A percentile compares a stretch with the other conserved stretches of the same genome.
Evolutionary conservation across 2,797 vertebrate genomes (phyloP).

Genomic region (Tokudaia muenninki): DNA sequence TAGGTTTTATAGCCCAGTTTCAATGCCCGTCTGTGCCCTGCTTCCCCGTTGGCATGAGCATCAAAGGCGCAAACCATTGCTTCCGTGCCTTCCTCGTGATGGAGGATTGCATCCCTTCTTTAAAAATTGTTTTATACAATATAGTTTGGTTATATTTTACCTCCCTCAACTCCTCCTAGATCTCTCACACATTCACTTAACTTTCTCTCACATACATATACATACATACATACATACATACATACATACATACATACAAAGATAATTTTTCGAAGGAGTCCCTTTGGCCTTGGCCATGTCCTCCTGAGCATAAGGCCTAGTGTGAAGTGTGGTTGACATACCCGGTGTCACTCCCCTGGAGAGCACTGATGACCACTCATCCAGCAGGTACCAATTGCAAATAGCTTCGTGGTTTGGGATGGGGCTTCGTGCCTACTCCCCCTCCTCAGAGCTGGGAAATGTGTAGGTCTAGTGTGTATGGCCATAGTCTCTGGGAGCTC

Average conservation of each 20-base stretch:
- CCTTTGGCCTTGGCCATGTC: background rate
- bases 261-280: background rate
- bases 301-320: background rate
- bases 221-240: background rate
- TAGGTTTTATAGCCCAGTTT: background rate
- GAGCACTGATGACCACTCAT: background rate
- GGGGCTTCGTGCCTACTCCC: background rate
- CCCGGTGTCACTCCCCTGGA: too few relatives aligned
- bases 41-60: background rate
- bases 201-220: background rate
- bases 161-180: background rate
- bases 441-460: background rate
- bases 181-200: background rate
- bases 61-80: fast-evolving
- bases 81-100: background rate
- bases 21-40: background rate
- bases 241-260: background rate
- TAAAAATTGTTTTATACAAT: background rate
- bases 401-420: background rate
- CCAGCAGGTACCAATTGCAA: background rate
- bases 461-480: too few relatives aligned
- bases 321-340: background rate
- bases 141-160: background rate
- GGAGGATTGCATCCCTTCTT: too few relatives aligned
- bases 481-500: background rate